Base-by-base conservation (phyloP, 2,888 invertebrate species). In the Synanthedon vespiformis region DNA sequence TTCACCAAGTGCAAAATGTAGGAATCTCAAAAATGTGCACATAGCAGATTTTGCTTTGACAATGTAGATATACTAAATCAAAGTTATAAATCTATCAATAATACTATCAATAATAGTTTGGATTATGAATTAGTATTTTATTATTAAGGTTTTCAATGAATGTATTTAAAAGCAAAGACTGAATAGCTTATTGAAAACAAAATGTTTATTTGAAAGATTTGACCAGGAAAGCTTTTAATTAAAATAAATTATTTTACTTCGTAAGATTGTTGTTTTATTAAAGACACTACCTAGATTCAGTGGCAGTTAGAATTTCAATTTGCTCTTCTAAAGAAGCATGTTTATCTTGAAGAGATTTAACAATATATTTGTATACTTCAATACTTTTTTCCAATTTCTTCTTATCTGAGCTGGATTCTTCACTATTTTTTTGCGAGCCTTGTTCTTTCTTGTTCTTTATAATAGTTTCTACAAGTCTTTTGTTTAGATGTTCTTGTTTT, bases 281-380 rank as follows among this genome's bases (percentile, higher is more conserved):
- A 34, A 34, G 2, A 5, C 47, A 12, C 56, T 75, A 82, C 62
- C 82, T 72, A 53, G 85, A 72, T 61, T 86, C 86, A 40, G 86
- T 77, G 56, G 82, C 70, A 56, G 84, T 79, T 53, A 86, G 61
- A 54, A 86, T 85, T 66, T 86, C 84, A 58, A 86, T 77, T 64
- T 86, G 85, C 61, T 86, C 86, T 55, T 86, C 86, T 53, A 82
- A 68, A 34, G 84, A 80, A 5, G 83, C 76, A 59, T 83, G 79
- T 62, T 85, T 86, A 56, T 86, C 86, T 62, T 86, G 85, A 40
- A 86, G 68, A 58, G 81, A 79, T 63, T 85, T 86, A 0, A 81
- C 74, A 58, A 84, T 71, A 59, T 85, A 86, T 57, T 82, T 86
- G 44, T 79, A 65, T 12, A 74, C 75, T 48, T 86, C 80, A 40